phyloP scores from a whole-genome alignment of 2,888 invertebrate genomes.

The Orthosia cruda region DNA sequence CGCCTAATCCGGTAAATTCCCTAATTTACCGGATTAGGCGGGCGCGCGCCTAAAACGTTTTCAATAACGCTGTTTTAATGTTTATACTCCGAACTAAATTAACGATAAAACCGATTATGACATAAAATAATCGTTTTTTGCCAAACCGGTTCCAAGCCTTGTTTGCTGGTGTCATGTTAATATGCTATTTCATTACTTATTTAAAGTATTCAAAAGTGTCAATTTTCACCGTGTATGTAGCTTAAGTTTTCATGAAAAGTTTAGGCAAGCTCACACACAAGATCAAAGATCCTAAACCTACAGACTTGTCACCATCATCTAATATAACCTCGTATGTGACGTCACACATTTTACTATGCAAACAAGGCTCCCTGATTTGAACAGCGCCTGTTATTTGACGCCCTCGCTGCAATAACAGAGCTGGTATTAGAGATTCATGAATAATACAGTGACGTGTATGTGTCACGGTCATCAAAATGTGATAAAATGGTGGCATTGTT shows the following conservation, averaged over 20 bases:
- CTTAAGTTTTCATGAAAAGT: not conserved
- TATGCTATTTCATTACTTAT: too few relatives aligned
- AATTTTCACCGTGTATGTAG: not conserved
- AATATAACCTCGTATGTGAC: constrained; percentile 7
- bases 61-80: too few relatives aligned
- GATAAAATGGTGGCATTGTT: constrained; percentile 18
- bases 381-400: constrained; percentile 35
- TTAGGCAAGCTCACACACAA: not conserved
- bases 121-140: too few relatives aligned
- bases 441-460: constrained; percentile 28
- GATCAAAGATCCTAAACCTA: constrained; percentile 9
- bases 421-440: constrained; percentile 40
- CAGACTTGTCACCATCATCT: not conserved
- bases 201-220: not conserved
- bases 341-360: constrained; percentile 23
- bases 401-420: constrained; percentile 31
- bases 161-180: too few relatives aligned
- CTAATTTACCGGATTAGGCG: too few relatives aligned
- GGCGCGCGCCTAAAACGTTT: too few relatives aligned
- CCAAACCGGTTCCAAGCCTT: too few relatives aligned
- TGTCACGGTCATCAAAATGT: constrained; percentile 32
- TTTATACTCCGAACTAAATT: too few relatives aligned
- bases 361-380: constrained; percentile 45
- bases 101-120: too few relatives aligned
- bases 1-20: too few relatives aligned